These are phyloP conservation scores for Drosophila fulvimacula DNA, from an alignment of 2,888 invertebrate species.

Conservation along the genomic window DNA sequence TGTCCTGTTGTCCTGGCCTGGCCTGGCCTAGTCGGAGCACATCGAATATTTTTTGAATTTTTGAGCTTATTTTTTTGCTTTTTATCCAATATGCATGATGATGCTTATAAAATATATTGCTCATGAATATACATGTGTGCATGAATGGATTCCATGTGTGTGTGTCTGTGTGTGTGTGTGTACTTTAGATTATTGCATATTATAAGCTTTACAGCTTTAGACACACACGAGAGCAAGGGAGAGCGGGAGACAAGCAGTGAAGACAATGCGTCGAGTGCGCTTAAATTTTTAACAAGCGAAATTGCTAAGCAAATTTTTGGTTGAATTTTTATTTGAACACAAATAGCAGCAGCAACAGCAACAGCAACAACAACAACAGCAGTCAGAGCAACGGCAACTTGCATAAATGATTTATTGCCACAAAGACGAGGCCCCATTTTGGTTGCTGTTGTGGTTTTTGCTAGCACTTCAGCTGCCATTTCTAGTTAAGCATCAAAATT, in stretches of 20 bases:
- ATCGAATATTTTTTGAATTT: conserved; percentile 74
- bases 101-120: conserved; percentile 79
- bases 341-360: conserved; percentile 61
- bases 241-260: conserved; percentile 17
- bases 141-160: not conserved
- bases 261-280: conserved; percentile 33
- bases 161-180: conserved; percentile 24
- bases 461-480: conserved; percentile 75
- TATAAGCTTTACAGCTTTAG: conserved; percentile 64
- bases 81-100: conserved; percentile 80
- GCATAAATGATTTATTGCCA: conserved; percentile 78
- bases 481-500: conserved; percentile 78
- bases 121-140: conserved; percentile 63
- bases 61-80: conserved; percentile 64
- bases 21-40: conserved; percentile 17
- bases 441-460: conserved; percentile 23
- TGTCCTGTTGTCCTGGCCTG: too few relatives aligned
- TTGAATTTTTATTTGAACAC: conserved; percentile 62
- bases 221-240: conserved; percentile 8
- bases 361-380: conserved; percentile 44
- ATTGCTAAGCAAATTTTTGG: conserved; percentile 72
- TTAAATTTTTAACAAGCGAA: conserved; percentile 76
- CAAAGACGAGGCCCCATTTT: conserved; percentile 46
- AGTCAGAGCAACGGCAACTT: conserved; percentile 55
- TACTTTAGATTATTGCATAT: conserved; percentile 75